A percentile compares a stretch with the other conserved stretches of the same genome.
Conservation (phyloP, 2,113 vertebrate species). For the Corythornis madagascariensis region DNA sequence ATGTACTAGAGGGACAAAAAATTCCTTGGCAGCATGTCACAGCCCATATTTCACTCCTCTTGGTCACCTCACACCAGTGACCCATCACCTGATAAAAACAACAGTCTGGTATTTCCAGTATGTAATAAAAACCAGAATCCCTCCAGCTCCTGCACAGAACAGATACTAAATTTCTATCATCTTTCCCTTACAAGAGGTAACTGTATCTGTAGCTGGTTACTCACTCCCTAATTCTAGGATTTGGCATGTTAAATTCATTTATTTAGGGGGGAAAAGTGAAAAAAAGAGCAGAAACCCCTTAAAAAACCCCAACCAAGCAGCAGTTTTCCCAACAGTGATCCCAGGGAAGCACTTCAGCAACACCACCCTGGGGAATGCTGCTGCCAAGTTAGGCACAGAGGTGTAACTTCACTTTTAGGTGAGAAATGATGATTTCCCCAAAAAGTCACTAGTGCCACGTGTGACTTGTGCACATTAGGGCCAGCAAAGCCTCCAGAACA, state of each 20-base stretch:
- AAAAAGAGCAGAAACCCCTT: background rate
- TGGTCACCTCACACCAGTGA: background rate
- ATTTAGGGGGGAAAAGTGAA: background rate
- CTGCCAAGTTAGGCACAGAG: background rate
- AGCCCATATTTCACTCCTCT: background rate
- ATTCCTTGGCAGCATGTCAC: background rate
- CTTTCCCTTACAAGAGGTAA: background rate
- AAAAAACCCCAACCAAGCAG: background rate
- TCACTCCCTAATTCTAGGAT: background rate
- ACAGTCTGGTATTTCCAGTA: background rate
- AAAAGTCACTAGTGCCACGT: background rate
- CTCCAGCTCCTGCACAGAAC: background rate
- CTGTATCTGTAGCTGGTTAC: background rate
- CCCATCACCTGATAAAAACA: background rate
- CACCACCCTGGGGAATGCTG: background rate
- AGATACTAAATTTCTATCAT: background rate
- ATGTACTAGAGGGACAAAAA: background rate
- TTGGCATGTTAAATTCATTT: background rate
- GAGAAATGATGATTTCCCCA: background rate
- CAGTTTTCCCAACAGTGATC: background rate
- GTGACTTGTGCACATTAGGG: background rate
- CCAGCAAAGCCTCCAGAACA: background rate
- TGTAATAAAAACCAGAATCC: background rate
- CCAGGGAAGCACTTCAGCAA: background rate
- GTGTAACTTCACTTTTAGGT: background rate